phyloP scores from a whole-genome alignment of 2,113 vertebrate species.

The Electrona antarctica region DNA sequence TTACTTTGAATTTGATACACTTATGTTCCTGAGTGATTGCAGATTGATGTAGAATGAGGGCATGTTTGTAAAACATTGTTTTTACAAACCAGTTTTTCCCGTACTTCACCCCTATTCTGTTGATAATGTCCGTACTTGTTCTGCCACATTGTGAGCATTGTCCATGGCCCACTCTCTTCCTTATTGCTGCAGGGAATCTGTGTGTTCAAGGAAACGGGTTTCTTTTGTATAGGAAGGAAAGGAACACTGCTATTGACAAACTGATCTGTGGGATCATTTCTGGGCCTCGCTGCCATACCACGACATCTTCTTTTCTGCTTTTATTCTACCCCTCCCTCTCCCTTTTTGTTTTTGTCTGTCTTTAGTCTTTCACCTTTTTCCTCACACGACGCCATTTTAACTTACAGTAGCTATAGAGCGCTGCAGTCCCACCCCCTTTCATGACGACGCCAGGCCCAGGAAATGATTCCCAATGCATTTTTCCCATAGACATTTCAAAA shows the following conservation, averaged over 20 bases:
- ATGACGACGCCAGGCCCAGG: too few relatives aligned
- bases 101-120: conserved; percentile 14
- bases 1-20: too few relatives aligned
- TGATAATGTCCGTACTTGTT: conserved; percentile 56
- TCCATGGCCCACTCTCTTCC: conserved; percentile 12
- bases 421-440: too few relatives aligned
- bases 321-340: background rate
- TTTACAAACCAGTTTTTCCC: conserved; percentile 13
- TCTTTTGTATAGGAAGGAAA: conserved; percentile 18
- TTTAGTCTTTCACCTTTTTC: background rate
- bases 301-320: background rate
- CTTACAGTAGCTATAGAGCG: too few relatives aligned
- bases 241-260: background rate
- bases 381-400: background rate
- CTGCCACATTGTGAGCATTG: conserved; percentile 52
- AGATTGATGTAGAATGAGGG: too few relatives aligned
- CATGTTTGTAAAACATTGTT: too few relatives aligned
- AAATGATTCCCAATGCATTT: too few relatives aligned
- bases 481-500: too few relatives aligned
- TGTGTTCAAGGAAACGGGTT: conserved; percentile 56
- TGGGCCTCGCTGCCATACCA: background rate
- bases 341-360: background rate
- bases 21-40: too few relatives aligned
- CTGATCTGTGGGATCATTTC: background rate
- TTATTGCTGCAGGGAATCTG: conserved; percentile 31